These are phyloP conservation scores for Xanthia icteritia DNA, from an alignment of 2,888 invertebrate genomes.

Conservation along the genomic window DNA sequence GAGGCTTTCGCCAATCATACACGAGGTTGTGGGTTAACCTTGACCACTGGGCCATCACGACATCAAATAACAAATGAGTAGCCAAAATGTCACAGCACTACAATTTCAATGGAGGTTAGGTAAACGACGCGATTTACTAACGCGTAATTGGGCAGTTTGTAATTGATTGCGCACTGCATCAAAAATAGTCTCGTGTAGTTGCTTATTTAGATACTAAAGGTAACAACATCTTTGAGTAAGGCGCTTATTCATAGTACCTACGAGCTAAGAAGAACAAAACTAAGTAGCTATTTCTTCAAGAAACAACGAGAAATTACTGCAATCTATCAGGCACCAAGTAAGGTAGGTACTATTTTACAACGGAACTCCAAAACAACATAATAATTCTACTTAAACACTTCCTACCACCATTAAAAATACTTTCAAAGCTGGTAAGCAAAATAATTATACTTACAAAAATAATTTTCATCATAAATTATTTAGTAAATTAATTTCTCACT, in stretches of 20 bases:
- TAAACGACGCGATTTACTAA: not conserved
- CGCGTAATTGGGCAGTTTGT: too few relatives aligned
- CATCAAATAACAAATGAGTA: too few relatives aligned
- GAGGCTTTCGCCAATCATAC: too few relatives aligned
- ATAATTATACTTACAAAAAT: slow-evolving; percentile 19
- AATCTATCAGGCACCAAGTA: not conserved
- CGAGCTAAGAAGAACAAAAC: not conserved
- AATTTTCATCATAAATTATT: slow-evolving; percentile 9
- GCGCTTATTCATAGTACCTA: not conserved
- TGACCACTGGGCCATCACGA: too few relatives aligned
- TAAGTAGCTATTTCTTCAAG: not conserved
- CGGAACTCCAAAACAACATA: not conserved
- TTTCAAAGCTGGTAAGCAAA: slow-evolving; percentile 1
- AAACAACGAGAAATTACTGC: slow-evolving; percentile 7
- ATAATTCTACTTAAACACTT: not conserved
- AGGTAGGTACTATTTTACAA: not conserved
- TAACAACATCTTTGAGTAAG: not conserved
- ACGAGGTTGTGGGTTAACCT: too few relatives aligned
- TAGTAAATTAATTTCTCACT: not conserved
- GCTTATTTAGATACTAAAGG: too few relatives aligned
- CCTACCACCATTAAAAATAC: not conserved
- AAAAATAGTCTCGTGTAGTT: too few relatives aligned
- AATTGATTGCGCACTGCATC: too few relatives aligned
- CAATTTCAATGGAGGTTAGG: not conserved
- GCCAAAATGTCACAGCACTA: not conserved